These are phyloP conservation scores for Gymnocypris eckloni DNA, from an alignment of 2,797 vertebrate species.

Conservation along the genomic window DNA sequence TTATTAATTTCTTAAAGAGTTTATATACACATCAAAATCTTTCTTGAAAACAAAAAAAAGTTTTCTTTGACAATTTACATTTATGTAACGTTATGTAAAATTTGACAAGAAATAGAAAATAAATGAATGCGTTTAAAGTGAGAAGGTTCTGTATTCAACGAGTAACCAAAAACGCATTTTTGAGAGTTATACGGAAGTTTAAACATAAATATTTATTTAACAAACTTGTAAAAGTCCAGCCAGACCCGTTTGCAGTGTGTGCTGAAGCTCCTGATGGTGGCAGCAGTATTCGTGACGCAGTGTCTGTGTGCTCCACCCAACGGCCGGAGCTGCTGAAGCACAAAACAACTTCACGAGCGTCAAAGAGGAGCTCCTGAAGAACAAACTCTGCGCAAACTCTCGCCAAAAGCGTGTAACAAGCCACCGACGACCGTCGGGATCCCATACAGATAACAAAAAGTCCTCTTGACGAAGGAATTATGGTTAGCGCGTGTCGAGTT, in stretches of 20 bases:
- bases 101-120: too few relatives aligned
- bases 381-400: conserved; percentile 34
- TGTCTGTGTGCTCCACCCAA: conserved; percentile 57
- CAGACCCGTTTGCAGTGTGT: not conserved
- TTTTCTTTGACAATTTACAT: too few relatives aligned
- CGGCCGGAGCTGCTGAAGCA: conserved; percentile 34
- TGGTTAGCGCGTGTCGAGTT: conserved; percentile 34
- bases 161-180: not conserved
- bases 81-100: not conserved
- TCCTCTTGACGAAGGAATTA: conserved; percentile 28
- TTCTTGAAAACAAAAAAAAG: too few relatives aligned
- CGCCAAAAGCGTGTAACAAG: conserved; percentile 29
- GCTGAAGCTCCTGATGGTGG: conserved; percentile 23
- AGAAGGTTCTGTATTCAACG: too few relatives aligned
- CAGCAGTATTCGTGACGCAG: conserved; percentile 49
- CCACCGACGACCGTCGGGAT: not conserved
- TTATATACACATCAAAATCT: too few relatives aligned
- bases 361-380: conserved; percentile 47
- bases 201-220: too few relatives aligned
- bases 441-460: not conserved
- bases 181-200: too few relatives aligned
- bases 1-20: too few relatives aligned
- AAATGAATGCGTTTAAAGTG: too few relatives aligned
- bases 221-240: not conserved
- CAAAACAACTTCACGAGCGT: conserved; percentile 56